Evolutionary conservation across 1,140 invertebrate genomes (phyloP).

Genomic region (Drosophila insularis): DNA sequence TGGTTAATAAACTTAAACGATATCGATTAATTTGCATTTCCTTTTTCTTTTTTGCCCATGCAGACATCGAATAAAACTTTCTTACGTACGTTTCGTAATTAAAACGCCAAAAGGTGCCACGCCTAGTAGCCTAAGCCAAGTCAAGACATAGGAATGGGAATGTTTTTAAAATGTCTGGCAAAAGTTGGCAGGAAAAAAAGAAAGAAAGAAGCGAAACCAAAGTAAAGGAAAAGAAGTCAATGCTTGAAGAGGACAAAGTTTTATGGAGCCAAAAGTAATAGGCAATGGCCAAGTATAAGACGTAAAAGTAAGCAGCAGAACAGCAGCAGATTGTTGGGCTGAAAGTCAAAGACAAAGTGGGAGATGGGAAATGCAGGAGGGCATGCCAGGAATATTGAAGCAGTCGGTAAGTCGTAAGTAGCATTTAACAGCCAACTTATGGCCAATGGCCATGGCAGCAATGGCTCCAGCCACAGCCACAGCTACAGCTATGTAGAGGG

Average conservation of each 20-base stretch:
- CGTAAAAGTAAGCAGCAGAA: background rate
- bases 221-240: constrained; percentile 66
- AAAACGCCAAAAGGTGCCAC: constrained; percentile 79
- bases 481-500: background rate
- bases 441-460: constrained; percentile 52
- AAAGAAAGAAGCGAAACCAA: constrained; percentile 37
- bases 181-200: constrained; percentile 46
- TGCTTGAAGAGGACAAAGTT: constrained; percentile 73
- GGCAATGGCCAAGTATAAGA: constrained; percentile 49
- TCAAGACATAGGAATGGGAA: background rate
- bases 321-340: constrained; percentile 4
- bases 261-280: constrained; percentile 77
- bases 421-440: constrained; percentile 79
- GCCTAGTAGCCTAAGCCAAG: constrained; percentile 32
- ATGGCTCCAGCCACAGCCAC: background rate
- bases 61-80: constrained; percentile 50
- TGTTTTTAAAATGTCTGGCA: constrained; percentile 66
- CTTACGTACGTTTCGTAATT: constrained; percentile 59
- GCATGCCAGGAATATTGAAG: constrained; percentile 48
- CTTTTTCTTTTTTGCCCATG: constrained; percentile 31
- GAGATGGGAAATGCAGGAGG: background rate
- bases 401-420: constrained; percentile 73
- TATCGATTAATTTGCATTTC: constrained; percentile 79
- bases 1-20: constrained; percentile 65
- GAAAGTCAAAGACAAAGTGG: background rate